Percentiles rank a stretch among this genome's conserved stretches.
phyloP scores from a whole-genome alignment of 2,113 vertebrate genomes.

The Rhodinocichla rosea region DNA sequence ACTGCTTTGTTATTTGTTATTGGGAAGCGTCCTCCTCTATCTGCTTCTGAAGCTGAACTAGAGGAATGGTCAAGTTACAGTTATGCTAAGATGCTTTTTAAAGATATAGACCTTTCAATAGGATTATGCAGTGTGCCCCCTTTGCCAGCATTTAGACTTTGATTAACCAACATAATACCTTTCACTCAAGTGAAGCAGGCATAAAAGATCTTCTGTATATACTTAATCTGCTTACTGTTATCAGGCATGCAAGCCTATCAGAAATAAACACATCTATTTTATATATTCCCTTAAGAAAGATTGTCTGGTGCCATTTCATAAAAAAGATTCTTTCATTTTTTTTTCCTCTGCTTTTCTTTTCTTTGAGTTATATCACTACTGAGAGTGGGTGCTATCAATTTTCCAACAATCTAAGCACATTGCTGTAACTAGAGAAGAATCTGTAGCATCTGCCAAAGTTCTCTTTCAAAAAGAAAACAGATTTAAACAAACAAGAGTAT shows the following conservation, averaged over 20 bases:
- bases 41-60: not conserved
- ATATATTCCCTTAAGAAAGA: slow-evolving; percentile 42
- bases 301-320: not conserved
- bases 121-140: not conserved
- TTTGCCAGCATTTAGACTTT: slow-evolving; percentile 33
- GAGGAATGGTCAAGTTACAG: not conserved
- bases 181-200: slow-evolving; percentile 43
- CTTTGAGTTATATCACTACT: not conserved
- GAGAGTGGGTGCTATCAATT: not conserved
- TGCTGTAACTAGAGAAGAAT: not conserved
- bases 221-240: slow-evolving; percentile 58
- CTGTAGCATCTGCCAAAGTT: not conserved
- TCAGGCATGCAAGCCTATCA: slow-evolving; percentile 16
- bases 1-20: not conserved
- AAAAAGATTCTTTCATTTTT: not conserved
- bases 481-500: not conserved
- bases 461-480: slow-evolving; percentile 1
- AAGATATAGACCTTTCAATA: slow-evolving; percentile 30
- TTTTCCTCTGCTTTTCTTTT: not conserved
- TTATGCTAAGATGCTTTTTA: not conserved
- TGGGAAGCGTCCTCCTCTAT: not conserved
- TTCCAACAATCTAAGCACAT: not conserved
- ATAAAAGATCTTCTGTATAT: slow-evolving; percentile 35
- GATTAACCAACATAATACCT: slow-evolving; percentile 48
- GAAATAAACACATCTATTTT: slow-evolving; percentile 31